These are phyloP conservation scores for Drosophila truncata DNA, from an alignment of 1,140 invertebrate species.

Conservation along the genomic window DNA sequence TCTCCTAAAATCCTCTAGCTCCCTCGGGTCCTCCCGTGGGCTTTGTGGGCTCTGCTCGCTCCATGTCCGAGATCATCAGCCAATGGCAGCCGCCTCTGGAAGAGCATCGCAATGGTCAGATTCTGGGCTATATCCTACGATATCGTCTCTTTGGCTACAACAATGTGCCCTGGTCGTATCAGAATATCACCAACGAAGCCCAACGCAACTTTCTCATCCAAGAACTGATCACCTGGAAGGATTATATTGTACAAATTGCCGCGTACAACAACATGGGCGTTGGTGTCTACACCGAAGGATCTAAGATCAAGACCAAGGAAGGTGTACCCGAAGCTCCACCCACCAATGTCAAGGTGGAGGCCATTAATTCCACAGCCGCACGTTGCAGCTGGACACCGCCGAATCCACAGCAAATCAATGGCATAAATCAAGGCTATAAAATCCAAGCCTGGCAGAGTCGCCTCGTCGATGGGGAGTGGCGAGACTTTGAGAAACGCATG, in stretches of 20 bases:
- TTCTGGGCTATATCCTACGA: conserved; percentile 96
- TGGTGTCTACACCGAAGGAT: conserved; percentile 95
- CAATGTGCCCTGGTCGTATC: conserved; percentile 94
- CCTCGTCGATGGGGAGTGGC: conserved; percentile 86
- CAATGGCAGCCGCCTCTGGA: conserved; percentile 98
- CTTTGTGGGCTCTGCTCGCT: conserved; percentile 96
- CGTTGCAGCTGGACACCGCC: conserved; percentile 95
- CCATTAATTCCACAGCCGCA: conserved; percentile 95
- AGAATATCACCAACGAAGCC: conserved; percentile 97
- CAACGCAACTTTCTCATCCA: conserved; percentile 97
- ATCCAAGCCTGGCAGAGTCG: conserved; percentile 94
- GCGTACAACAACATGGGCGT: conserved; percentile 99
- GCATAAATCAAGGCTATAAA: conserved; percentile 99
- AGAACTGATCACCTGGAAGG: conserved; percentile 98
- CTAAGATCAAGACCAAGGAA: conserved; percentile 97
- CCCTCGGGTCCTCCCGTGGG: conserved; percentile 95
- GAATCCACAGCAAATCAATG: conserved; percentile 98
- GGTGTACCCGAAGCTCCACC: conserved; percentile 97
- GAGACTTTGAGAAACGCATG: conserved; percentile 88
- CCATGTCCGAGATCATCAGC: conserved; percentile 97
- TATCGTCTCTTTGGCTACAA: conserved; percentile 97
- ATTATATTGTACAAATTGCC: conserved; percentile 98
- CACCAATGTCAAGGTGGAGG: conserved; percentile 91
- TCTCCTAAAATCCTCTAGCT: conserved; percentile 86
- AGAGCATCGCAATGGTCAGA: conserved; percentile 97